These are phyloP conservation scores for Botrylloides violaceus DNA, from an alignment of 23 tunicate species.

Conservation along the genomic window DNA sequence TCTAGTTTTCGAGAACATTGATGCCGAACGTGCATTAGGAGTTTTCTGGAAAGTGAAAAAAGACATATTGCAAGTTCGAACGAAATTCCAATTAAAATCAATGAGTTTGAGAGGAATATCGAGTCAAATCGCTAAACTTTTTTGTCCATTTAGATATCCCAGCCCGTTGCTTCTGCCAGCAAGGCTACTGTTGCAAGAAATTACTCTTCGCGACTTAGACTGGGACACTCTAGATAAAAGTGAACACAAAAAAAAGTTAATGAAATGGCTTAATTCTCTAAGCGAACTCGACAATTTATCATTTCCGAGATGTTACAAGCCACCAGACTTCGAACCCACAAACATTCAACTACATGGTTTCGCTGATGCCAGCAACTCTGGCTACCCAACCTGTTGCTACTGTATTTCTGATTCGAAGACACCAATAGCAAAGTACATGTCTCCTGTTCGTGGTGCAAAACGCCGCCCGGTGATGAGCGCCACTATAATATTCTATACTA, in stretches of 20 bases:
- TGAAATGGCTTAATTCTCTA: neutral
- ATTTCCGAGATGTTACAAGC: neutral
- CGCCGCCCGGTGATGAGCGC: too few relatives aligned
- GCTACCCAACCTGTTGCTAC: neutral
- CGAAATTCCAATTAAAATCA: neutral
- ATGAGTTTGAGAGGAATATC: neutral
- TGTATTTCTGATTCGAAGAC: neutral
- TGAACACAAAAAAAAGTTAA: neutral
- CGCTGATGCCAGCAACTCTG: neutral
- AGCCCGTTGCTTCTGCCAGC: neutral
- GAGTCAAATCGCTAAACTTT: neutral
- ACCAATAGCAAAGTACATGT: neutral
- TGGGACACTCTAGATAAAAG: neutral
- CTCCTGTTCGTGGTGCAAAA: too few relatives aligned
- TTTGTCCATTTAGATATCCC: too few relatives aligned
- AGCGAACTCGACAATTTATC: neutral
- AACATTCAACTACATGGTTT: neutral
- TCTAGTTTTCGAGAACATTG: neutral
- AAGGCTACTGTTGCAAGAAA: neutral
- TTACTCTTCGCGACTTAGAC: neutral
- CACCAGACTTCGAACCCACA: neutral
- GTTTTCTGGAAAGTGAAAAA: too few relatives aligned
- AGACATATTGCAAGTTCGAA: too few relatives aligned
- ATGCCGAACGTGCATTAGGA: neutral
- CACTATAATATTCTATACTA: too few relatives aligned